Evolutionary conservation across 2,888 invertebrate species (phyloP).

Genomic region (Heteropelma amictum): DNA sequence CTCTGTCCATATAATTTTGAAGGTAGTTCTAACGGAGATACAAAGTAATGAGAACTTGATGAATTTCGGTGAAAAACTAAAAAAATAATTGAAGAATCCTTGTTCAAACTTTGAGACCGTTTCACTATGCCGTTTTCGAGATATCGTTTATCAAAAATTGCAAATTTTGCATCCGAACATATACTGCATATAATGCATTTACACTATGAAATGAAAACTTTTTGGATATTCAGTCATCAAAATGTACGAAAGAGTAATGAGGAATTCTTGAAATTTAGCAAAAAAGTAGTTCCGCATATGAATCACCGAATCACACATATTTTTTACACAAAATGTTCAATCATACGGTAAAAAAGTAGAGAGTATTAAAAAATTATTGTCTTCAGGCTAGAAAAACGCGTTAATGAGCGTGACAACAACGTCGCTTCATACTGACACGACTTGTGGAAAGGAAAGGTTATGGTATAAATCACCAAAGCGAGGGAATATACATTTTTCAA

Average conservation of each 20-base stretch:
- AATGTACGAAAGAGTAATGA: slow-evolving; percentile 6
- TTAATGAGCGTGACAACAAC: not conserved
- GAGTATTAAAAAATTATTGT: not conserved
- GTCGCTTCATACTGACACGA: not conserved
- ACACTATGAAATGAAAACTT: slow-evolving; percentile 12
- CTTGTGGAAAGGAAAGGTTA: not conserved
- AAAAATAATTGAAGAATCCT: not conserved
- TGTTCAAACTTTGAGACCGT: not conserved
- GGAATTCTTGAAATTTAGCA: slow-evolving; percentile 15
- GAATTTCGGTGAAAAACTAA: slow-evolving; percentile 4
- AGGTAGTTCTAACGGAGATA: slow-evolving; percentile 2
- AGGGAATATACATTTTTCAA: slow-evolving; percentile 8
- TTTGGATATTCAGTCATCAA: not conserved
- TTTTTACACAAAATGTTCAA: not conserved
- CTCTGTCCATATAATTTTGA: too few species aligned
- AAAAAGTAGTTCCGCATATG: slow-evolving; percentile 4
- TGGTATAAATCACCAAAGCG: not conserved
- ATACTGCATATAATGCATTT: too few species aligned
- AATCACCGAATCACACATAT: slow-evolving; percentile 15
- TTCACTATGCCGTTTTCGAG: not conserved
- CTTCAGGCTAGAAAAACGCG: not conserved
- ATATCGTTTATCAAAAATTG: slow-evolving; percentile 10
- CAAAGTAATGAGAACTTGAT: not conserved
- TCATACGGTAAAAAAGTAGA: slow-evolving; percentile 10
- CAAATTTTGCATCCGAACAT: slow-evolving; percentile 3